Base-by-base conservation (phyloP, 1,140 invertebrate species). In the Zaprionus davidi region DNA sequence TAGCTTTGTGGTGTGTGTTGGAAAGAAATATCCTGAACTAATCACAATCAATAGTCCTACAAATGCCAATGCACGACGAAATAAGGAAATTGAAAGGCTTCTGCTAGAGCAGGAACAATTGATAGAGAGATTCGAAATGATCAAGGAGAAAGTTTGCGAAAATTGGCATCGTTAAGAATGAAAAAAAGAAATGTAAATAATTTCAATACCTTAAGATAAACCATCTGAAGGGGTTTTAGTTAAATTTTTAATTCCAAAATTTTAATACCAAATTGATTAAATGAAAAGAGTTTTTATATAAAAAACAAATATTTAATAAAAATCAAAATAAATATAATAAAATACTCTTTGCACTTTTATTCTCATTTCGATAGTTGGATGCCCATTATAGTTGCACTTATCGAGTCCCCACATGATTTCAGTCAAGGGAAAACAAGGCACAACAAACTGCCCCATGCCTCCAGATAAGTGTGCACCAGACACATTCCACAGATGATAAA, bases 11-110 rank as follows among this genome's bases (percentile, higher is more conserved):
- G 20, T 68, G 1, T 67, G 71, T 56, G 3, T 44, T 0, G 64
- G 56, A 26, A 67, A 60, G 28, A 73, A 67, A 11, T 59, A n/a
- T 1, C 17, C 71, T 13, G 44, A 67, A 9, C 26, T 72, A 9
- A 53, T 59, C 3, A 55, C 53, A 15, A 41, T 68, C 7, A 22
- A 49, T 22, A 22, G n/a, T 22, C 12, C 13, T 11, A 3, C 9
- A 3, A 34, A 34, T 3, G 3, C 9, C 9, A 3, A 11, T 34
- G 9, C 9, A 11, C 11, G 9, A 9, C 11, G 3, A 9, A 3
- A 34, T 1, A 9, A 34, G 31, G 31, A 11, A 34, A 11, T 11
- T 34, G 3, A 34, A 11, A 34, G 3, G 2, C 9, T 34, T 11
- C 31, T 3, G 3, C 3, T 34, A 11, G 31, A 34, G 0, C 3